Base-by-base conservation (phyloP, 2,113 vertebrate species). In the Micronycteris hirsuta region DNA sequence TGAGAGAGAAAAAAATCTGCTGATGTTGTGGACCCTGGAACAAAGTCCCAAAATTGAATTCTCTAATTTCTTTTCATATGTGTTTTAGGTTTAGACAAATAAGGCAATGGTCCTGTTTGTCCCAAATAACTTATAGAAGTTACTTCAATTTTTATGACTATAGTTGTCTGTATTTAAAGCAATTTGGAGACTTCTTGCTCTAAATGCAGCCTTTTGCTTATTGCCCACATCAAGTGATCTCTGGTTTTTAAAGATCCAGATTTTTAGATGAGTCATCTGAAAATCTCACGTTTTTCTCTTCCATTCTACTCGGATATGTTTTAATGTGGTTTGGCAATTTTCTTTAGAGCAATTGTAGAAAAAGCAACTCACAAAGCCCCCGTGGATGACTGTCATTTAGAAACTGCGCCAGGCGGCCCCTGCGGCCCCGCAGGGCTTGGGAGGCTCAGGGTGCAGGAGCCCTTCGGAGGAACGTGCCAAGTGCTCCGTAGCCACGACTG, bases 401-500 rank as follows among this genome's bases (percentile, higher is more conserved):
- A 96, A 92, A 73, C 76, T 45, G 80, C 26, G 56, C 9, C 28
- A 68, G 38, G n/a, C 52, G 88, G 76, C 33, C 33, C 24, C 33
- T 38, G 15, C 33, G 54, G 22, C 26, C 22, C 77, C 24, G 19
- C 70, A 71, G 20, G 78, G 73, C 88, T 81, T 67, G 68, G 58
- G 56, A 93, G 76, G 67, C 36, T 88, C 52, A 4, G 11, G 33
- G 71, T 61, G 91, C 74, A 6, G 2, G 17, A 19, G 31, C 68
- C 86, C 92, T 96, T 94, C 65, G 63, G 86, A 97, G 96, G 94
- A 89, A 92, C 65, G 52, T 85, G 74, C 95, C 94, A 81, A 33
- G 63, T 24, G 87, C 0, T 63, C 71, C 54, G 77, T 83, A 71
- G 54, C 61, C 28, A 6, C 3, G 61, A 68, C 49, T 78, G 54